phyloP scores from a whole-genome alignment of 2,888 invertebrate species.

The Rhagonycha lutea region DNA sequence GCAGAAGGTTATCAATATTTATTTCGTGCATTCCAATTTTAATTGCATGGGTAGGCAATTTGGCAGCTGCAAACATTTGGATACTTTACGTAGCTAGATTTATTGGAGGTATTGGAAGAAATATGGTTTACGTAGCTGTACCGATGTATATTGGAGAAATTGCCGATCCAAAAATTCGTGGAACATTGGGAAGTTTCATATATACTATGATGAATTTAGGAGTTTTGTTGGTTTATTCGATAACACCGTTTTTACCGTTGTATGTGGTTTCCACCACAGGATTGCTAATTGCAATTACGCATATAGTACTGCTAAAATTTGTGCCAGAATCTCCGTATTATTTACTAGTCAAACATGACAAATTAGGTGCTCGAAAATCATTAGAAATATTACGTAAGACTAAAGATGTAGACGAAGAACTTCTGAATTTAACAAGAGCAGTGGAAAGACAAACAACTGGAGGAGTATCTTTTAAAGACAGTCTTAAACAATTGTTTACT shows the following conservation, averaged over 20 bases:
- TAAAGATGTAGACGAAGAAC: conserved; percentile 22
- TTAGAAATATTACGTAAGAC: conserved; percentile 20
- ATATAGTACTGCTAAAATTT: conserved; percentile 22
- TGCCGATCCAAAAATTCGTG: conserved; percentile 33
- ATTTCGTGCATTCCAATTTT: conserved; percentile 23
- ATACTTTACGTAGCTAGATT: conserved; percentile 25
- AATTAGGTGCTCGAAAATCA: conserved; percentile 24
- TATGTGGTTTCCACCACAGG: conserved; percentile 22
- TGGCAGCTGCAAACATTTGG: conserved; percentile 8
- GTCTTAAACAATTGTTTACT: conserved; percentile 16
- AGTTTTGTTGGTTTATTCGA: conserved; percentile 25
- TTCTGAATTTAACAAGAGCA: conserved; percentile 7
- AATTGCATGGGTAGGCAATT: conserved; percentile 30
- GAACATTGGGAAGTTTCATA: conserved; percentile 31
- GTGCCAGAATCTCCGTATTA: conserved; percentile 35
- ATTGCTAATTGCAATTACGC: conserved; percentile 13
- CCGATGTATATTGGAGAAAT: conserved; percentile 37
- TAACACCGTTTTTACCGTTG: conserved; percentile 30
- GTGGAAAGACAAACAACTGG: conserved; percentile 14
- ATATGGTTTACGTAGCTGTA: conserved; percentile 28
- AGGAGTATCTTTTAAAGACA: conserved; percentile 1
- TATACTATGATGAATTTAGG: conserved; percentile 34
- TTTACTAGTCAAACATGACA: conserved; percentile 19
- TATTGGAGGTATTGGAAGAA: conserved; percentile 26
- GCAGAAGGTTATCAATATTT: conserved; percentile 31